phyloP scores from a whole-genome alignment of 1,140 invertebrate species.

The Neodiprion fabricii region DNA sequence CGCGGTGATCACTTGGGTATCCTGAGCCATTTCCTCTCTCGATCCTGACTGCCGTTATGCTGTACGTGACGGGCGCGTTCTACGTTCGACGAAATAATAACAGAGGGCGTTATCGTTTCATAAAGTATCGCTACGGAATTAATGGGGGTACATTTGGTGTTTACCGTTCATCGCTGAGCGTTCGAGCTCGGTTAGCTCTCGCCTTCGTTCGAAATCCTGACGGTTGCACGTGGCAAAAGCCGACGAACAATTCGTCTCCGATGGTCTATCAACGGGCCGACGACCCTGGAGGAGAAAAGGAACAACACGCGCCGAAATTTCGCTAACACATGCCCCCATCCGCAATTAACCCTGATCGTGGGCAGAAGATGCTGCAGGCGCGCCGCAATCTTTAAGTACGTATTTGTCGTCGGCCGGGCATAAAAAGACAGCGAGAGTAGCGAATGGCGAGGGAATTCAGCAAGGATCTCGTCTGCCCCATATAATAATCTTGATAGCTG shows the following conservation, averaged over 20 bases:
- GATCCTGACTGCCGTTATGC: too few relatives aligned
- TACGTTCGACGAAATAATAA: slow-evolving; percentile 46
- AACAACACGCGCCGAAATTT: too few relatives aligned
- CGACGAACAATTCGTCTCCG: too few relatives aligned
- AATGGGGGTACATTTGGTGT: slow-evolving; percentile 29
- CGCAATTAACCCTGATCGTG: too few relatives aligned
- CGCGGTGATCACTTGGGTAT: too few relatives aligned
- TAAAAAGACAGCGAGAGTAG: too few relatives aligned
- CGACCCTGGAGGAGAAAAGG: background rate
- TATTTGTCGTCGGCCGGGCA: background rate
- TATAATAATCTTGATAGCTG: slow-evolving; percentile 7
- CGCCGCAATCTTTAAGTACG: background rate
- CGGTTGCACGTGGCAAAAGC: background rate
- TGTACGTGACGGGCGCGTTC: too few relatives aligned
- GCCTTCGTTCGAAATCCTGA: background rate
- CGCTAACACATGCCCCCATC: too few relatives aligned
- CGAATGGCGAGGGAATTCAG: background rate
- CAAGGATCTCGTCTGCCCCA: background rate
- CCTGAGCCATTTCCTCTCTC: too few relatives aligned
- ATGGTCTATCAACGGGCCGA: background rate
- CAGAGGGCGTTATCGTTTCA: slow-evolving; percentile 48
- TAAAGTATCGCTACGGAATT: slow-evolving; percentile 52
- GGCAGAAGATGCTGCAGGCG: background rate
- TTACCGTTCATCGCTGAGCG: background rate
- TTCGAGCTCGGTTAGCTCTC: background rate